Percentiles rank a stretch among this genome's conserved stretches.
phyloP scores from a whole-genome alignment of 1,140 invertebrate species.

The Diorhabda elongata region DNA sequence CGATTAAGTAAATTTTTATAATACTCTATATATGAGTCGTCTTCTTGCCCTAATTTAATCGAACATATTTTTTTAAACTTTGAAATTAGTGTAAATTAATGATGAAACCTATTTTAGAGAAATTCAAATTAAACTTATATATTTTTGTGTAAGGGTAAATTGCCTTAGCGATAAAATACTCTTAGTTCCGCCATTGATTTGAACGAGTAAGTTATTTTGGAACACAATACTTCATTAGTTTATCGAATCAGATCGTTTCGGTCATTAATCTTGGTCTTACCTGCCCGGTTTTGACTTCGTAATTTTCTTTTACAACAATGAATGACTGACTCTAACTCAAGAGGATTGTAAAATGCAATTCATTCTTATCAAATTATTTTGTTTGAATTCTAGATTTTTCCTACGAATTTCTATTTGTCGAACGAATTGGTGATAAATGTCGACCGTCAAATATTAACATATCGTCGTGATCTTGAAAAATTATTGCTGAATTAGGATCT shows the following conservation, averaged over 20 bases:
- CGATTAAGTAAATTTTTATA: background rate
- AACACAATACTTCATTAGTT: constrained; percentile 47
- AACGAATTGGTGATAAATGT: background rate
- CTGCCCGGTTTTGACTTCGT: constrained; percentile 14
- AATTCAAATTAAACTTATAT: background rate
- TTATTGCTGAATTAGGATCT: too few relatives aligned
- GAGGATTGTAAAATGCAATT: background rate
- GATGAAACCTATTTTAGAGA: background rate
- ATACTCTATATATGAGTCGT: background rate
- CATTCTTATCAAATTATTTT: background rate
- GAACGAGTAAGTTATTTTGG: constrained; percentile 41
- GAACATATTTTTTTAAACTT: background rate
- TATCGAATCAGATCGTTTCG: constrained; percentile 44
- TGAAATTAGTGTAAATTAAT: background rate
- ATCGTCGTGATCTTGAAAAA: too few relatives aligned
- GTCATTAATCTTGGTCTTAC: constrained; percentile 40
- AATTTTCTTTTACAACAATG: background rate
- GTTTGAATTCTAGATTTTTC: background rate
- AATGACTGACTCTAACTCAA: background rate
- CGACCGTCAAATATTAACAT: too few relatives aligned
- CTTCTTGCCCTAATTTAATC: background rate
- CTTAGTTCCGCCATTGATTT: background rate
- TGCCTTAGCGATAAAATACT: background rate
- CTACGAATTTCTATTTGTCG: background rate
- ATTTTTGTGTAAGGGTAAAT: background rate